Evolutionary conservation across 2,113 vertebrate genomes (phyloP), one percentile per base, ranked within the genome.

Genomic region (Notothenia coriiceps): DNA sequence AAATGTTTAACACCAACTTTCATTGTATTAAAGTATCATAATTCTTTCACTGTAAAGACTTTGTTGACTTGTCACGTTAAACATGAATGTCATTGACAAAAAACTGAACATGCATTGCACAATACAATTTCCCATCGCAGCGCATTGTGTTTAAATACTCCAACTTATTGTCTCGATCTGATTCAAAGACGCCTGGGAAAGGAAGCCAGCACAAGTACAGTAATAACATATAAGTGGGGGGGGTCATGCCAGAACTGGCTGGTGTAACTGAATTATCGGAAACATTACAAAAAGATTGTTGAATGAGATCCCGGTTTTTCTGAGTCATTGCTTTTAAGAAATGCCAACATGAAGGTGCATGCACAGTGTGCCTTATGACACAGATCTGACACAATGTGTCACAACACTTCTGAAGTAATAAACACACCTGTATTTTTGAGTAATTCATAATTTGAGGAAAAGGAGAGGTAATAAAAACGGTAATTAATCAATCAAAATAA

Each of bases 371-470:
- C 15, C 60, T 88, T 77, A 74, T 67, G 57, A n/a, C 84, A 70
- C 72, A 68, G 25, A 56, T 60, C 13, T 59, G 44, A 64, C 52
- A 62, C 40, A 52, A 22, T 54, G 46, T 62, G 35, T 40, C 91
- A 90, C 88, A 89, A 96, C 77, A 71, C 51, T 20, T 94, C 92
- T 94, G 95, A 97, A 95, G 95, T 95, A 96, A 96, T 96, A 97
- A 97, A 95, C 95, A 96, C 95, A 95, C 94, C 96, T 97, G 96
- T 95, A 97, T 96, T 92, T 95, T 96, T 96, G 93, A 94, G 96
- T 96, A 95, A 96, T 96, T 97, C 96, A 96, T 96, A 96, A 96
- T 97, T 96, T 96, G 96, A 96, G 94, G 95, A 96, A 94, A 94
- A 92, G 93, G 95, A 92, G 89, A 96, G 95, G 95, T 86, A 94